Conservation (phyloP, 2,797 vertebrate species). For the Gobio occitaniae region DNA sequence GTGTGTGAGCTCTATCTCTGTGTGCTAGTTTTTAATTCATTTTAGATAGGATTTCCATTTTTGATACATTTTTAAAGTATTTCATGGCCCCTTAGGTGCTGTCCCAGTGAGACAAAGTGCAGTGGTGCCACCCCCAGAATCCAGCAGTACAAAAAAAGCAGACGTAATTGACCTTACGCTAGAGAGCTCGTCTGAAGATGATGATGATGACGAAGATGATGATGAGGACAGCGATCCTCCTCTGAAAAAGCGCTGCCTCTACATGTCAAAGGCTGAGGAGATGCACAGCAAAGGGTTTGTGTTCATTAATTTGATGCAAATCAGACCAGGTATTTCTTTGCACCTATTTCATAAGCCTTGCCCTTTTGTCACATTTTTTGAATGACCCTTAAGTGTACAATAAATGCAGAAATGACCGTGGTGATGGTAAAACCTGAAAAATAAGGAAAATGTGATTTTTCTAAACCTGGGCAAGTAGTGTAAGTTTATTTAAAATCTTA, state of each 20-base stretch:
- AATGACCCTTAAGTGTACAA: background rate
- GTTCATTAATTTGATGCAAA: background rate
- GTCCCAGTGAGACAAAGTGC: slow-evolving; percentile 82
- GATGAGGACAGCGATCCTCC: slow-evolving; percentile 86
- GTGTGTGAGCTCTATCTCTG: background rate
- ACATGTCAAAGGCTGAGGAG: slow-evolving; percentile 87
- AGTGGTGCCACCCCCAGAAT: slow-evolving; percentile 76
- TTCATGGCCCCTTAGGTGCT: slow-evolving; percentile 69
- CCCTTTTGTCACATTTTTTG: background rate
- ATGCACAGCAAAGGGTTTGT: slow-evolving; percentile 90
- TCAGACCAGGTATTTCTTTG: background rate
- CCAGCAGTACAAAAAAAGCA: slow-evolving; percentile 84
- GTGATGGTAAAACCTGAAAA: background rate
- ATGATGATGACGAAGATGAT: slow-evolving; percentile 84
- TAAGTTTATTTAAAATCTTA: background rate
- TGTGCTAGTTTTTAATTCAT: background rate
- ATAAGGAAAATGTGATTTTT: background rate
- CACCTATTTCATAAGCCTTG: background rate
- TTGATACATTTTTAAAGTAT: background rate
- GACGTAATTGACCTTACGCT: slow-evolving; percentile 93
- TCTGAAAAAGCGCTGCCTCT: slow-evolving; percentile 89
- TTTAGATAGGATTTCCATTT: background rate
- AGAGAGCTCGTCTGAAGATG: slow-evolving; percentile 92
- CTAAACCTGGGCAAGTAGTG: background rate
- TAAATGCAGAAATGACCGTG: background rate